Percentiles rank a stretch among this genome's conserved stretches.
These are phyloP conservation scores for Chelon auratus DNA, from an alignment of 2,797 vertebrate genomes.

Conservation along the genomic window DNA sequence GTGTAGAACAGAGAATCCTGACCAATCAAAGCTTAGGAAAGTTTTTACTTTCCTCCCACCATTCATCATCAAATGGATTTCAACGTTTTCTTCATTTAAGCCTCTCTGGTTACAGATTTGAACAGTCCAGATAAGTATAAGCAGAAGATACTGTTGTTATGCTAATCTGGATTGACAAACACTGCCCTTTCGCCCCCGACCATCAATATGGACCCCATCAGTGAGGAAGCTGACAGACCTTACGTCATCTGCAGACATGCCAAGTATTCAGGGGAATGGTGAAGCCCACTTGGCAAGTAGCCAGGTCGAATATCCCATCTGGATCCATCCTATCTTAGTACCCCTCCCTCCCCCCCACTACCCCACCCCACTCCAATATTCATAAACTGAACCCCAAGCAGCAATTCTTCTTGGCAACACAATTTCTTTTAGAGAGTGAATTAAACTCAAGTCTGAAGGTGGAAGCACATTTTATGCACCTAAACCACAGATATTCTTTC, in stretches of 20 bases:
- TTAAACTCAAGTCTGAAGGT: constrained; percentile 65
- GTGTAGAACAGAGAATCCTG: constrained; percentile 39
- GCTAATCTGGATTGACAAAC: constrained; percentile 43
- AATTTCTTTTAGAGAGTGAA: constrained; percentile 63
- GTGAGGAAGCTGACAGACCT: constrained; percentile 1
- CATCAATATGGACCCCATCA: constrained; percentile 8
- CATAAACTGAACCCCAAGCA: constrained; percentile 70
- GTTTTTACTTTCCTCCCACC: constrained; percentile 17
- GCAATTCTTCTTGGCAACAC: constrained; percentile 59
- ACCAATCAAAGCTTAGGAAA: constrained; percentile 27
- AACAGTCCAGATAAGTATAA: constrained; percentile 29
- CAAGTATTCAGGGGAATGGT: constrained; percentile 18
- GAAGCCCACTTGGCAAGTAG: constrained; percentile 25
- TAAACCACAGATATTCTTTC: constrained; percentile 61
- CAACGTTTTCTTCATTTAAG: constrained; percentile 31
- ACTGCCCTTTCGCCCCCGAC: constrained; percentile 18
- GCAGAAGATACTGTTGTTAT: constrained; percentile 21
- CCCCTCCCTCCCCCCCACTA: constrained; percentile 21
- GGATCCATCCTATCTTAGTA: constrained; percentile 26
- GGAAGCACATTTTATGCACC: constrained; percentile 49
- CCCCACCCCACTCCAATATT: constrained; percentile 66
- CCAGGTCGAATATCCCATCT: constrained; percentile 14
- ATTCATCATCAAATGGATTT: constrained; percentile 32
- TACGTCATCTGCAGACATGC: constrained; percentile 1
- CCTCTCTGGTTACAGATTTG: constrained; percentile 17